phyloP scores from a whole-genome alignment of 2,888 invertebrate genomes.

The Eupithecia abbreviata region DNA sequence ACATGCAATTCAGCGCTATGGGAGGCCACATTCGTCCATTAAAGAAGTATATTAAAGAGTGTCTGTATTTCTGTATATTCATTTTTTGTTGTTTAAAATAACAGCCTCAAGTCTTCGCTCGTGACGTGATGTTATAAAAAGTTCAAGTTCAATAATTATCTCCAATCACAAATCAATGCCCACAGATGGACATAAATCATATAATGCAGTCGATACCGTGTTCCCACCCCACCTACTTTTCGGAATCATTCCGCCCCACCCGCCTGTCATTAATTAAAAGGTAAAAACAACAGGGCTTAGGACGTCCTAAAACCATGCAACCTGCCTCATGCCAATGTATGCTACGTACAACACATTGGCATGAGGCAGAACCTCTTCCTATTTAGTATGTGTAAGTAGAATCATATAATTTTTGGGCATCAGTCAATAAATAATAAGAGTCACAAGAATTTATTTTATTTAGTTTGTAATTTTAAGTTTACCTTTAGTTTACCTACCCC shows the following conservation, averaged over 20 bases:
- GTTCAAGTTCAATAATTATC: constrained; percentile 21
- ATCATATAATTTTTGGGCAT: too few species aligned
- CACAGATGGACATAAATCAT: constrained; percentile 46
- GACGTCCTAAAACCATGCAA: background rate
- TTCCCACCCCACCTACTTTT: constrained; percentile 35
- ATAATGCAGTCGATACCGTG: constrained; percentile 29
- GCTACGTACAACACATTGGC: too few species aligned
- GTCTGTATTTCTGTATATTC: background rate
- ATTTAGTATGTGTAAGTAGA: too few species aligned
- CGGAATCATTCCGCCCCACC: constrained; percentile 30
- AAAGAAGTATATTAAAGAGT: too few species aligned
- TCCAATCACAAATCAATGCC: constrained; percentile 28
- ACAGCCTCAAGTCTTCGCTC: background rate
- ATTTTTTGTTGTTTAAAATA: background rate
- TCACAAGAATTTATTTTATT: too few species aligned
- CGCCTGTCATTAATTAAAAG: constrained; percentile 46
- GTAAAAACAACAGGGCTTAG: background rate
- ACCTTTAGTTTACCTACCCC: too few species aligned
- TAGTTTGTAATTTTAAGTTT: too few species aligned
- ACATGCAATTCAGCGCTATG: background rate
- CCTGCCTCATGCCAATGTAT: too few species aligned
- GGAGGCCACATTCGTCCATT: too few species aligned
- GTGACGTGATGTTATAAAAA: background rate
- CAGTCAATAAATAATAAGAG: too few species aligned
- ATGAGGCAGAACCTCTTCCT: too few species aligned